Evolutionary conservation across 2,797 vertebrate species (phyloP).

Genomic region (Phylloscopus collybita): DNA sequence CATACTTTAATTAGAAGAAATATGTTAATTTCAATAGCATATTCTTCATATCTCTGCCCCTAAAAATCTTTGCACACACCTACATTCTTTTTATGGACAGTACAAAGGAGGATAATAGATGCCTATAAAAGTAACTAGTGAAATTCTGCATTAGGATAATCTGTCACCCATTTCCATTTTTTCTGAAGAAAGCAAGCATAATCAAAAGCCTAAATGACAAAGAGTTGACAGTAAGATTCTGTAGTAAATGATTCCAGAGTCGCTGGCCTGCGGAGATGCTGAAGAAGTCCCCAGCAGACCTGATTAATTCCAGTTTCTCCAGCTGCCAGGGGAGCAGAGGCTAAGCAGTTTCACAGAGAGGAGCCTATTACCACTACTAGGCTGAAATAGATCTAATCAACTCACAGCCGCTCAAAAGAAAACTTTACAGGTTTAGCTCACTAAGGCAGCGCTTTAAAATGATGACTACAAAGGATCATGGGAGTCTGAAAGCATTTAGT

Average conservation of each 20-base stretch:
- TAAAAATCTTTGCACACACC: slow-evolving; percentile 69
- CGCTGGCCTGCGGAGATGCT: slow-evolving; percentile 92
- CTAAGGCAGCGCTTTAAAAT: slow-evolving; percentile 86
- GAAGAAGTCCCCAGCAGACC: slow-evolving; percentile 98
- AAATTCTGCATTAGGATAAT: slow-evolving; percentile 90
- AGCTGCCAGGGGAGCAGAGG: slow-evolving; percentile 93
- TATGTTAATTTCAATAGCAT: slow-evolving; percentile 73
- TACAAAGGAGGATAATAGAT: slow-evolving; percentile 84
- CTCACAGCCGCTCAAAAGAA: slow-evolving; percentile 89
- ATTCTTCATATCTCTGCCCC: slow-evolving; percentile 58
- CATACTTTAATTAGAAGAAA: slow-evolving; percentile 76
- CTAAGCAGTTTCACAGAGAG: slow-evolving; percentile 93
- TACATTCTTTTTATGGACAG: slow-evolving; percentile 74
- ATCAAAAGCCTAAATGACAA: slow-evolving; percentile 99
- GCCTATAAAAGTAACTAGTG: slow-evolving; percentile 84
- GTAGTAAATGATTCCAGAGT: slow-evolving; percentile 99
- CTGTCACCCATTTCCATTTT: slow-evolving; percentile 91
- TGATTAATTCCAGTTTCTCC: slow-evolving; percentile 99
- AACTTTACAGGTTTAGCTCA: slow-evolving; percentile 91
- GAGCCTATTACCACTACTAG: slow-evolving; percentile 96
- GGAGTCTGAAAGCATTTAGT: slow-evolving; percentile 86
- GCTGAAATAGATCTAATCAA: slow-evolving; percentile 99
- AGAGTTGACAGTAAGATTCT: slow-evolving; percentile 99
- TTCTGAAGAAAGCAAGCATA: slow-evolving; percentile 83
- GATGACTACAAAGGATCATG: slow-evolving; percentile 88